Conservation (phyloP, 2,888 invertebrate genomes). For the Balanococcus diminutus region DNA sequence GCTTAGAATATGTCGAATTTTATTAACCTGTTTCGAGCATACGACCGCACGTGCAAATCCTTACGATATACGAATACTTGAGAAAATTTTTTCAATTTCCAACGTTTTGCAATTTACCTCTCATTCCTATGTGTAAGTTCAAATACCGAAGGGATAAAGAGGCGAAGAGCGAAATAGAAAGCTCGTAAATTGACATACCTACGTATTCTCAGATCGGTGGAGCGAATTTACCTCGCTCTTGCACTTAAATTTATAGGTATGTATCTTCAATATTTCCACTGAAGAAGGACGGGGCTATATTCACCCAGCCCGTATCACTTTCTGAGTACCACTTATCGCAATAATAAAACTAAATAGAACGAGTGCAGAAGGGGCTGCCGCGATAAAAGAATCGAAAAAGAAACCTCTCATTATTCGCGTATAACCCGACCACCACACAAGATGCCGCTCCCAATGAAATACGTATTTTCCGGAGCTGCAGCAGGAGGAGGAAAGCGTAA, state of each 20-base stretch:
- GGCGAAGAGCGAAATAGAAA: not conserved
- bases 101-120: not conserved
- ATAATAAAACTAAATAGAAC: not conserved
- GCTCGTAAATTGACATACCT: constrained; percentile 28
- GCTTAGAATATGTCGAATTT: constrained; percentile 22
- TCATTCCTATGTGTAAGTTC: no score
- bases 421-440: constrained; percentile 36
- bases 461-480: constrained; percentile 51
- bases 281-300: not conserved
- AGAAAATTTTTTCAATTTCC: constrained; percentile 7
- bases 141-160: not conserved
- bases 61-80: no score
- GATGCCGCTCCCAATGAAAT: constrained; percentile 52
- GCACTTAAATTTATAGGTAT: no score
- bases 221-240: no score
- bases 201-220: constrained; percentile 13
- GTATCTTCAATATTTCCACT: not conserved
- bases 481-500: not conserved
- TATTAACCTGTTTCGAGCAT: constrained; percentile 28
- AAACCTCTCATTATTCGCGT: constrained; percentile 37
- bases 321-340: not conserved
- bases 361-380: not conserved
- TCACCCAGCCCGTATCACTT: not conserved
- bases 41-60: not conserved
- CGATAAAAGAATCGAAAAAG: constrained; percentile 34